Evolutionary conservation across 2,113 vertebrate genomes (phyloP).

Genomic region (Dicentrarchus labrax): DNA sequence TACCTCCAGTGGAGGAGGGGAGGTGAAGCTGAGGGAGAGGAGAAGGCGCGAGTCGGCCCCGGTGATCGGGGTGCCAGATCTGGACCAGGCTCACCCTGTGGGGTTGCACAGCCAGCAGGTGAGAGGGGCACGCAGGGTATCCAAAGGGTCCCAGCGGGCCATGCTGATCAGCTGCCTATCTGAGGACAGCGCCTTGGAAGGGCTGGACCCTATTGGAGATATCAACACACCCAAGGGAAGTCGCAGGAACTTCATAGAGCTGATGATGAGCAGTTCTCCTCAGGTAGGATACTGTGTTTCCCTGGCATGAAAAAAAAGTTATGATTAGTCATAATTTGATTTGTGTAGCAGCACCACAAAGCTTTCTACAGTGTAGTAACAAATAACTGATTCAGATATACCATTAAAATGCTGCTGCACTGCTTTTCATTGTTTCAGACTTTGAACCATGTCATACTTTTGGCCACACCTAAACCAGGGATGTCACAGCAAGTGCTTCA

Average conservation of each 20-base stretch:
- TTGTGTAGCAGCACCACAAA: neutral
- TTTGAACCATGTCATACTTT: neutral
- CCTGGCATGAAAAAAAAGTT: neutral
- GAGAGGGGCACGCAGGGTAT: constrained; percentile 74
- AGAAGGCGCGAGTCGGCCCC: constrained; percentile 76
- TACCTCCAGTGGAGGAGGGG: constrained; percentile 47
- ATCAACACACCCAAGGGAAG: constrained; percentile 80
- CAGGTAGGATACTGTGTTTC: constrained; percentile 65
- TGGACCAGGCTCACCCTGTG: constrained; percentile 57
- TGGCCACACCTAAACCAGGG: neutral
- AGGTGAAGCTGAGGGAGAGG: constrained; percentile 77
- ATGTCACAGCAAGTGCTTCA: constrained; percentile 1
- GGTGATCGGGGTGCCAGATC: constrained; percentile 65
- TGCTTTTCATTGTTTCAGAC: neutral
- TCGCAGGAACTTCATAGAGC: constrained; percentile 86
- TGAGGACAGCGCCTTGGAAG: constrained; percentile 78
- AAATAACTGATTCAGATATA: neutral
- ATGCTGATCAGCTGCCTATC: constrained; percentile 78
- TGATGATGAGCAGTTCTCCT: constrained; percentile 89
- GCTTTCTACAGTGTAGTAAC: neutral
- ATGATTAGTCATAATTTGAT: neutral
- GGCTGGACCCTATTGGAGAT: constrained; percentile 67
- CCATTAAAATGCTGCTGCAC: neutral
- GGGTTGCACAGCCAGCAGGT: constrained; percentile 64
- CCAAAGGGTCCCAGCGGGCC: constrained; percentile 76